Percentiles rank a stretch among this genome's conserved stretches.
Evolutionary conservation across 2,113 vertebrate genomes (phyloP).

Genomic region (Ochotona curzoniae): DNA sequence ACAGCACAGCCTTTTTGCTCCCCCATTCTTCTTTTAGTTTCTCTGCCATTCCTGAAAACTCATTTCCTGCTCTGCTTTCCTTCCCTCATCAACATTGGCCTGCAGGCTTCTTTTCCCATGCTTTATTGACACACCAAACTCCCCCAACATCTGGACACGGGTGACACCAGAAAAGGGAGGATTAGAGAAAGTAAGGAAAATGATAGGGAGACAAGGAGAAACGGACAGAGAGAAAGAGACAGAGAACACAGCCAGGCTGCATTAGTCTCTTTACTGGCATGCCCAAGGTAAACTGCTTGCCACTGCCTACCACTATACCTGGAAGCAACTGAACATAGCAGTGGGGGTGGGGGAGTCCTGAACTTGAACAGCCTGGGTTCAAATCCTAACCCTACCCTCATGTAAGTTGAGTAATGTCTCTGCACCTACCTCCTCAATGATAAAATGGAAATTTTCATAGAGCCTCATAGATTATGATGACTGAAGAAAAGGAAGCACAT

Average conservation of each 20-base stretch:
- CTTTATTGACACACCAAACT: background rate
- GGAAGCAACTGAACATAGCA: background rate
- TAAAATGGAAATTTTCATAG: constrained; percentile 7
- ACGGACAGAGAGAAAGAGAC: background rate
- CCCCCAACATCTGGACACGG: background rate
- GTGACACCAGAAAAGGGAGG: background rate
- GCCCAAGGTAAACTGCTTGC: background rate
- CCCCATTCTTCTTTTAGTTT: background rate
- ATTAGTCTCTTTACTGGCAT: background rate
- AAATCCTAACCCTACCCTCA: background rate
- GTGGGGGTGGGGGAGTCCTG: background rate
- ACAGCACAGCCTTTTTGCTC: background rate
- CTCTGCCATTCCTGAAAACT: background rate
- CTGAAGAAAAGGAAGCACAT: background rate
- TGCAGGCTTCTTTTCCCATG: background rate
- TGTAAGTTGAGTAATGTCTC: background rate
- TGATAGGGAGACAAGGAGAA: too few species aligned
- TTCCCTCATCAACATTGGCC: background rate
- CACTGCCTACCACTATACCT: background rate
- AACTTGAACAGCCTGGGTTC: background rate
- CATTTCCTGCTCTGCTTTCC: background rate
- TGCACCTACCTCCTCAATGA: background rate
- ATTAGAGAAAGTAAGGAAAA: background rate
- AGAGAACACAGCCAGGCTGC: background rate
- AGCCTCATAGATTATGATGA: background rate